Evolutionary conservation across 2,888 invertebrate genomes (phyloP), one percentile per base, ranked within the genome.

Genomic region (Rotaria magnacalcarata): DNA sequence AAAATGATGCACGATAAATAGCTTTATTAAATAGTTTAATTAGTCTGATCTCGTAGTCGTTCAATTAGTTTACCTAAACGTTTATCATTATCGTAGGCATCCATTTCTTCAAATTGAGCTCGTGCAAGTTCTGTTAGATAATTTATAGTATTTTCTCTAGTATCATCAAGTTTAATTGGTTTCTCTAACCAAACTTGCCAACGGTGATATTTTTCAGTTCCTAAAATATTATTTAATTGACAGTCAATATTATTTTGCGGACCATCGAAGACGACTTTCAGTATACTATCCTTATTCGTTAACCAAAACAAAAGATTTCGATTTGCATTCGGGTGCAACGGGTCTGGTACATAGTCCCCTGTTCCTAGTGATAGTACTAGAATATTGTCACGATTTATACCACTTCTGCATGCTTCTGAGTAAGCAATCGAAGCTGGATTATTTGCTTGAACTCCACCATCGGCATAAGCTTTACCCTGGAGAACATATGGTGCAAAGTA

Each of bases 161-260:
- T 4, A 80, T 80, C 47, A 80, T 80, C 47, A 5, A 80, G 47
- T 47, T 8, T 0, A n/a, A 80, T 43, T 2, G 24, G 24, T 10
- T 43, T 24, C n/a, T 80, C 80, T 2, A 80, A 8, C 80, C 80
- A 80, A n/a, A 80, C 8, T 47, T 80, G 80, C 80, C 80, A 80
- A 8, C 80, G 43, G n/a, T 80, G 80, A 80, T 80, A 80, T 19
- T 47, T 80, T 10, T 67, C 34, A 47, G 7, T 47, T 4, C 4
- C n/a, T 24, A 80, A 47, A 0, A 47, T n/a, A 7, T 10, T 80
- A 80, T n/a, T 47, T n/a, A 80, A n/a, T n/a, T 80, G 80, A 80
- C 24, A 80, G 24, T 47, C 80, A 47, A 43, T 80, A 47, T 80
- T 47, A n/a, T 80, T 47, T 47, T 80, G 80, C n/a, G 80, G 47